Percentiles rank a stretch among this genome's conserved stretches.
These are phyloP conservation scores for Crotalus viridis DNA, from an alignment of 2,113 vertebrate species.

Conservation along the genomic window DNA sequence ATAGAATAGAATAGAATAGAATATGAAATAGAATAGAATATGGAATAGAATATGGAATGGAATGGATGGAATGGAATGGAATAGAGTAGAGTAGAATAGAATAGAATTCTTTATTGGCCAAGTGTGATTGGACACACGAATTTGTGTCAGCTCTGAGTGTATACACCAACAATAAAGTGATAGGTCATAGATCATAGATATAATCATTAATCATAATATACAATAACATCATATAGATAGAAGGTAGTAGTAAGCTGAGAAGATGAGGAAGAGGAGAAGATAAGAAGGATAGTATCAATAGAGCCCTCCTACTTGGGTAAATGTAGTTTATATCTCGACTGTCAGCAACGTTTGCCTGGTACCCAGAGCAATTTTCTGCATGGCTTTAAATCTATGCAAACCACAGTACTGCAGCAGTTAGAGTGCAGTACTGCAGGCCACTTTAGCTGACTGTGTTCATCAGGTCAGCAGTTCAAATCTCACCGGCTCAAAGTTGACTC, in stretches of 20 bases:
- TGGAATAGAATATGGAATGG: no score
- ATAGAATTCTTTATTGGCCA: not conserved
- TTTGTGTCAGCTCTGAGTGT: no score
- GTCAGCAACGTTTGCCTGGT: not conserved
- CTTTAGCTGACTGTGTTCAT: no score
- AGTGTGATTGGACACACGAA: not conserved
- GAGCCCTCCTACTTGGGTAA: not conserved
- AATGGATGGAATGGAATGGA: no score
- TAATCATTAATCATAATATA: not conserved
- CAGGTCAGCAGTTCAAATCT: no score
- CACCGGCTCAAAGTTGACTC: no score
- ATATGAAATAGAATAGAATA: no score
- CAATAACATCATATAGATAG: not conserved
- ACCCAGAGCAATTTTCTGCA: not conserved
- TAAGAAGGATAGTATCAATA: not conserved
- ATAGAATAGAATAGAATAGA: no score
- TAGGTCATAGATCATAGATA: not conserved
- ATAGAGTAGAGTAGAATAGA: no score
- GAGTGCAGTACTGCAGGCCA: no score
- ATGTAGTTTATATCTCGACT: not conserved
- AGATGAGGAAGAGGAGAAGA: not conserved
- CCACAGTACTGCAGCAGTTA: no score
- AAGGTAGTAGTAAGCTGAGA: not conserved
- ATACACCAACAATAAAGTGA: not conserved
- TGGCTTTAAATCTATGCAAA: not conserved